A percentile compares a stretch with the other conserved stretches of the same genome.
Evolutionary conservation across 2,888 invertebrate genomes (phyloP).

Genomic region (Coelinius sp.): DNA sequence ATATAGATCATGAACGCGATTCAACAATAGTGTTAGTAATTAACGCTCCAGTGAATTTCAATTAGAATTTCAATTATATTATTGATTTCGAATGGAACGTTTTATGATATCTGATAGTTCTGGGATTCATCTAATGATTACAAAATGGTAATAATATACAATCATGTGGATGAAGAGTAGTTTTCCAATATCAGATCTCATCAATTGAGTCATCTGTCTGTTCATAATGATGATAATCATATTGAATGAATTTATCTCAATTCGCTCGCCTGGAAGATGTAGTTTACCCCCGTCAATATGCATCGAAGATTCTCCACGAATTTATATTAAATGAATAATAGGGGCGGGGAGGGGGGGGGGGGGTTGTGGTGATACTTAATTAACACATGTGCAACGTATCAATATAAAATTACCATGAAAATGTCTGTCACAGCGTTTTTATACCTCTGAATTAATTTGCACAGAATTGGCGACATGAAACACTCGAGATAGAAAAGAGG

Average conservation of each 20-base stretch:
- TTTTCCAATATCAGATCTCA: not conserved
- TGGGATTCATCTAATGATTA: not conserved
- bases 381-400: not conserved
- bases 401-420: not conserved
- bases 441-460: not conserved
- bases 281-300: not conserved
- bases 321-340: not conserved
- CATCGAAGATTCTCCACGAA: not conserved
- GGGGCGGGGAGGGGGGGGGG: too few relatives aligned
- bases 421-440: not conserved
- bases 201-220: not conserved
- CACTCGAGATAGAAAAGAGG: not conserved
- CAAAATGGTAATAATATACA: not conserved
- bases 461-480: conserved; percentile 1
- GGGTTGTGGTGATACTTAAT: too few relatives aligned
- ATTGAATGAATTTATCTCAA: not conserved
- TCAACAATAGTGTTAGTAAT: not conserved
- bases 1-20: not conserved
- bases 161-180: not conserved
- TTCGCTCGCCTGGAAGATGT: not conserved
- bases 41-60: not conserved
- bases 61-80: not conserved
- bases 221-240: not conserved
- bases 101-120: not conserved
- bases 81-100: not conserved